Evolutionary conservation across 2,797 vertebrate species (phyloP), one percentile per base, ranked within the genome.

Genomic region (Coregonus sp.): DNA sequence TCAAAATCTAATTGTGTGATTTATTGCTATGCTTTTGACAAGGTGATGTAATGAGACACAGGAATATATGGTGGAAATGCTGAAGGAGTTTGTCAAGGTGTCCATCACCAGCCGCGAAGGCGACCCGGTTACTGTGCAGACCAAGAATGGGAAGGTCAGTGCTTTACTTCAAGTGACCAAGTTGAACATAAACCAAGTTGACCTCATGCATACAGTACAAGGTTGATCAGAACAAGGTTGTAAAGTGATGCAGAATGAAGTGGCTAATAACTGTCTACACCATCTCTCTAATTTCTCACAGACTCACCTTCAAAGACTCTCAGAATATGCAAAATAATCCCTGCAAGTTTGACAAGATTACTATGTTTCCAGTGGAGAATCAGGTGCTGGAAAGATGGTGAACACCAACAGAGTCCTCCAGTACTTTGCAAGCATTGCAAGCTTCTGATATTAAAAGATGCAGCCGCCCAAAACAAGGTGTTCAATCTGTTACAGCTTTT

Each of bases 341-440:
- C 0, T 95, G 96, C 47, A 97, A 97, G 85, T 97, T 96, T 15
- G 96, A 97, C 92, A 96, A 96, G 91, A 95, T 97, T 0, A 14
- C n/a, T 71, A 25, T 70, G 69, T 71, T 51, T 52, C 59, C 14
- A 98, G 96, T 0, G 95, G 96, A 93, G 96, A 98, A 92, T 97
- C 95, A 0, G 95, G 97, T 81, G 96, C 97, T 1, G 96, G 96
- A 75, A 98, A 98, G 93, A 98, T 96, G 35, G 96, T 98, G 81
- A 98, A 97, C 89, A 25, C 25, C 25, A 25, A 97, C 70, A 86
- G 94, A 77, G 96, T 98, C 91, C 96, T 97, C 88, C 96, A 97
- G 91, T 97, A 96, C 90, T 97, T 96, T 91, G 95, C 96, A n/a
- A 96, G 94, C 78, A 97, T 98, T 35, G 97, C 97, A 25, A 25